These are phyloP conservation scores for Condylura cristata DNA, from an alignment of 2,113 vertebrate species.

Conservation along the genomic window DNA sequence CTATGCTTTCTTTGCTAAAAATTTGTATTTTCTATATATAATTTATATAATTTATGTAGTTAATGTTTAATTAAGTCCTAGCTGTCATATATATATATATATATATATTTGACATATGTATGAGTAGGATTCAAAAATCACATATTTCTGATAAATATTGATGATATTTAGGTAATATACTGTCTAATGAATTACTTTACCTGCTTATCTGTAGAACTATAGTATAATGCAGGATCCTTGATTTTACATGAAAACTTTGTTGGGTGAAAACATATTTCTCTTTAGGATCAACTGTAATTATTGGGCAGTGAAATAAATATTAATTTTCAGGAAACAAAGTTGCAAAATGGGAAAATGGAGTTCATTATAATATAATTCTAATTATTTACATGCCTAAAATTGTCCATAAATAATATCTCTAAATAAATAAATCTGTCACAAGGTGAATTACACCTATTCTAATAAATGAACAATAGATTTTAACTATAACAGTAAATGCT, in stretches of 20 bases:
- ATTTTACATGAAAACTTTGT: constrained; percentile 12
- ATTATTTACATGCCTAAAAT: neutral
- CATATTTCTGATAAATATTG: constrained; percentile 11
- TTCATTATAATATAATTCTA: neutral
- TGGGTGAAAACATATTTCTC: neutral
- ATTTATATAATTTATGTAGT: neutral
- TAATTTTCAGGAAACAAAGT: neutral
- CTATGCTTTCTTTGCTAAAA: neutral
- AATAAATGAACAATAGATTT: neutral
- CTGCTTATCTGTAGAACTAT: neutral
- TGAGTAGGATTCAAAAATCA: neutral
- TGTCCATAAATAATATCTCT: neutral
- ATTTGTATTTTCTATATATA: neutral
- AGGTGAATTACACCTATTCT: neutral
- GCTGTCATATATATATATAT: neutral
- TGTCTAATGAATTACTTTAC: neutral
- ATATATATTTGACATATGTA: neutral
- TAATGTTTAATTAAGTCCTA: neutral
- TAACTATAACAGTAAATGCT: neutral
- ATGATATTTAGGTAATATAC: neutral
- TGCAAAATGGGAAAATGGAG: neutral
- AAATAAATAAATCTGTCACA: neutral
- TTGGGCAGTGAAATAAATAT: constrained; percentile 15
- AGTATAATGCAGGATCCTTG: neutral
- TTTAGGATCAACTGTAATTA: constrained; percentile 5